Base-by-base conservation (phyloP, 2,113 vertebrate species). In the Hepsetus odoe region DNA sequence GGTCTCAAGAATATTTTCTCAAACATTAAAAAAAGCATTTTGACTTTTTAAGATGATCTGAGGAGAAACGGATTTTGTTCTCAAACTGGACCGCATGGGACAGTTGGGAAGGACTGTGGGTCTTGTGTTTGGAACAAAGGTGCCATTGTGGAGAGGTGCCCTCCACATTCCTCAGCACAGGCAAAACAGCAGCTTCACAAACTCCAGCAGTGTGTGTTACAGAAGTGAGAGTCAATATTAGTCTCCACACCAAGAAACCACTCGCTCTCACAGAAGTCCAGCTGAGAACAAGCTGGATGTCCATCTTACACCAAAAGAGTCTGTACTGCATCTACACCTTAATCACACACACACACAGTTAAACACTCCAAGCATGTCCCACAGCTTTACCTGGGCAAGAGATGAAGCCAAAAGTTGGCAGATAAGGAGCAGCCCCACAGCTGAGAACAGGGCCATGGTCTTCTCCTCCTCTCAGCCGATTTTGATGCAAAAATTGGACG, bases 71-170 rank as follows among this genome's bases (percentile, higher is more conserved):
- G 24, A 65, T 3, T 40, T 22, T 40, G 53, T 10, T 42, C n/a
- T 44, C 22, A 65, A 42, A 72, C 40, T 53, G 0, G 55, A 30
- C 14, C 14, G 66, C 7, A 46, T 20, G 28, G 55, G 18, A 40
- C 38, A 24, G 9, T 3, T n/a, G n/a, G n/a, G 18, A 55, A 22
- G 18, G 4, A 18, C 51, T 10, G n/a, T n/a, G n/a, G n/a, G n/a
- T n/a, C n/a, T n/a, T n/a, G n/a, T n/a, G n/a, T 28, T 1, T 22
- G 30, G 53, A 93, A 98, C 96, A 98, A 95, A 95, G 92, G 70
- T 85, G 85, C 77, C 92, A 90, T 94, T 97, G 94, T 96, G 85
- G 79, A 72, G 72, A 44, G 84, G 53, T 12, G 67, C 89, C 82
- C 85, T 80, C 80, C 35, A 62, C 93, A 93, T 90, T 94, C 92